Evolutionary conservation across 1,140 invertebrate genomes (phyloP), one percentile per base, ranked within the genome.

Genomic region (Caenorhabditis briggsae): DNA sequence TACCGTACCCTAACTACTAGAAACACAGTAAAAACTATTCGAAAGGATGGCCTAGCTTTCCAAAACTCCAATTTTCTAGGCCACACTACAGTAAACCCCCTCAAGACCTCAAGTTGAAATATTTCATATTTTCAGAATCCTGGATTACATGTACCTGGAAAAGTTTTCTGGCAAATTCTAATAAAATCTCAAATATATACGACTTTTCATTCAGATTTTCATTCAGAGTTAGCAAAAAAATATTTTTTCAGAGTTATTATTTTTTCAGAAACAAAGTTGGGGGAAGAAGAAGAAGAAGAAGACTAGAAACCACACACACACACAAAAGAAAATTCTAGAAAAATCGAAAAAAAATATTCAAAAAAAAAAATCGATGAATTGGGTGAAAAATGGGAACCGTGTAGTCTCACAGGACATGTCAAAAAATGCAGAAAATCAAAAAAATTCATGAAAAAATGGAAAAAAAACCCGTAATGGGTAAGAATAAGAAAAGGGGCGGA

Each of bases 301-400:
- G 70, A 78, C 70, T 78, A 78, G 70, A 78, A 78, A 78, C 46
- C 70, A 78, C 70, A 78, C 20, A 70, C 6, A 50, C 11, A 70
- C 14, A 70, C 2, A 78, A 16, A 23, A 43, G 23, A 50, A 50
- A 61, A 25, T 61, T 25, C 23, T 25, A 25, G 50, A 23, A n/a
- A 50, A 50, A 20, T 43, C 20, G 5, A 16, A 41, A 74, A 20
- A 74, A 41, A 48, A 74, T 16, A 25, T n/a, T n/a, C n/a, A n/a
- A n/a, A n/a, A n/a, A n/a, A n/a, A n/a, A 78, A 23, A 50, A 20
- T 78, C 16, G 70, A 78, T 18, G 11, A 16, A 53, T 20, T 25
- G 23, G 23, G 14, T 20, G 23, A 23, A 50, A 46, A 48, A 70
- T n/a, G 5, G 41, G 65, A 78, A 78, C 70, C 70, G 70, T 78